Evolutionary conservation across 2,113 vertebrate genomes (phyloP).

Genomic region (Onychostoma macrolepis): DNA sequence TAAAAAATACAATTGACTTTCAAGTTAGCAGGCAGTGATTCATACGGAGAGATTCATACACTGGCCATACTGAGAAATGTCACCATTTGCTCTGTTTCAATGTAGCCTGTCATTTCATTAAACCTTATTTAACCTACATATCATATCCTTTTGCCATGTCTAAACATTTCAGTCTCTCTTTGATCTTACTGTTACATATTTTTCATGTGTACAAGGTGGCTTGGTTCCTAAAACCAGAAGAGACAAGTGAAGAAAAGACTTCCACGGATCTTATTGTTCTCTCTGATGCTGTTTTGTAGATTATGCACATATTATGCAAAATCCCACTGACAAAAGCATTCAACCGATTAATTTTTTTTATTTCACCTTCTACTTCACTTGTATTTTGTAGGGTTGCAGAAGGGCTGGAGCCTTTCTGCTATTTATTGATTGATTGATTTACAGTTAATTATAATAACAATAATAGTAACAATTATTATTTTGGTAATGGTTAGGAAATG

Average conservation of each 20-base stretch:
- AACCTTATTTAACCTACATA: slow-evolving; percentile 4
- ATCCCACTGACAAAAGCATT: background rate
- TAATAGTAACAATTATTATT: background rate
- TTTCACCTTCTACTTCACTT: no score
- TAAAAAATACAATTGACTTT: slow-evolving; percentile 11
- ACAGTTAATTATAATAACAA: no score
- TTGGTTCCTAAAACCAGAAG: background rate
- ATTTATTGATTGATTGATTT: no score
- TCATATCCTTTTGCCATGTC: background rate
- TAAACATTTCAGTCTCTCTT: background rate
- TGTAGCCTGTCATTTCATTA: background rate
- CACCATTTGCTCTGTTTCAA: background rate
- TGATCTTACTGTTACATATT: background rate
- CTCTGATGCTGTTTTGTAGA: background rate
- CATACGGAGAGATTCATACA: slow-evolving; percentile 14
- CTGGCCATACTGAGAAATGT: background rate
- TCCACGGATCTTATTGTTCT: background rate
- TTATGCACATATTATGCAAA: background rate
- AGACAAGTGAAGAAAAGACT: slow-evolving; percentile 16
- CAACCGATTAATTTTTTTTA: no score
- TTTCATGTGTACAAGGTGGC: background rate
- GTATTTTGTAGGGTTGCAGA: no score
- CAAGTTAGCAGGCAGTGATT: slow-evolving; percentile 22
- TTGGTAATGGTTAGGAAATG: background rate
- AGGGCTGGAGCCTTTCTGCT: no score